Percentiles rank a stretch among this genome's conserved stretches.
These are phyloP conservation scores for Harpalus rufipes DNA, from an alignment of 2,888 invertebrate species.

Conservation along the genomic window DNA sequence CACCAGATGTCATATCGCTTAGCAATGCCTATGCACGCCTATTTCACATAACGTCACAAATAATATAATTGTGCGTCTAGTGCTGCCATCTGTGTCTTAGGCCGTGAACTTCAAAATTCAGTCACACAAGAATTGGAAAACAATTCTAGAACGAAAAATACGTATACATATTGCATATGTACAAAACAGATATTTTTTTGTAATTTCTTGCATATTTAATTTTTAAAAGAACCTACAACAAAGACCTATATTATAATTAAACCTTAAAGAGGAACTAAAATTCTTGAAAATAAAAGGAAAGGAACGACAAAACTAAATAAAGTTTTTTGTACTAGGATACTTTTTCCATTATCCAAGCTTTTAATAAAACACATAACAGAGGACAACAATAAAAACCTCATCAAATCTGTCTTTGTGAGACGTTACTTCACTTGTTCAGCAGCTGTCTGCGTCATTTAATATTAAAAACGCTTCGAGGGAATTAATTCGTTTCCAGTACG, in stretches of 20 bases:
- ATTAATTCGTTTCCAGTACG: neutral
- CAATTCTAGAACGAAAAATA: too few relatives aligned
- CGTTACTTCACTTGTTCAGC: neutral
- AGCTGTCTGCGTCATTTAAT: constrained; percentile 41
- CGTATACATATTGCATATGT: too few relatives aligned
- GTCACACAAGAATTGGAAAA: too few relatives aligned
- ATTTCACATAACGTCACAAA: too few relatives aligned
- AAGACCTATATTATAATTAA: neutral
- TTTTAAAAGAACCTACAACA: neutral
- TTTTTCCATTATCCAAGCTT: constrained; percentile 42
- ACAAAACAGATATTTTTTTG: too few relatives aligned
- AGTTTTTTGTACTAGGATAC: constrained; percentile 1
- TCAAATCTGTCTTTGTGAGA: constrained; percentile 46
- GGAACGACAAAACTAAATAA: constrained; percentile 2
- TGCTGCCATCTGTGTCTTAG: too few relatives aligned
- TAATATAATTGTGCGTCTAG: too few relatives aligned
- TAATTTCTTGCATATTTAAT: neutral
- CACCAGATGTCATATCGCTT: too few relatives aligned
- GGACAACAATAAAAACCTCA: constrained; percentile 38
- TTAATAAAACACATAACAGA: constrained; percentile 47
- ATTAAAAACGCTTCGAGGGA: constrained; percentile 32
- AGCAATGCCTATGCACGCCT: too few relatives aligned
- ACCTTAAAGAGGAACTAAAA: neutral
- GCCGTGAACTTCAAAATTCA: too few relatives aligned
- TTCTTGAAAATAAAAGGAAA: neutral